Base-by-base conservation (phyloP, 2,797 vertebrate species). In the Carapus acus region DNA sequence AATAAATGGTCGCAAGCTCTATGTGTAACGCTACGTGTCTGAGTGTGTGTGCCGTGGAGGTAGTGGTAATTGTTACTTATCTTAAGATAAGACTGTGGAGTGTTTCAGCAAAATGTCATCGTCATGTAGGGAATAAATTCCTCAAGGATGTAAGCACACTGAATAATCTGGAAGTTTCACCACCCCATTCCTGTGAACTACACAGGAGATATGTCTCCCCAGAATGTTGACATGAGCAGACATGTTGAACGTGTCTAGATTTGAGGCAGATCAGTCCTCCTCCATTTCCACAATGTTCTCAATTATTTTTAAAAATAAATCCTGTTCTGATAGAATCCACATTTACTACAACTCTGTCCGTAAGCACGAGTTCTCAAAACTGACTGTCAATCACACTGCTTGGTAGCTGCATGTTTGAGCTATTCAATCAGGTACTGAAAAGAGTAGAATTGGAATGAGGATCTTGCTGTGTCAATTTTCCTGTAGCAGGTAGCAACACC, bases 281-380 rank as follows among this genome's bases (percentile, higher is more conserved):
- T 45, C 7, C 2, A 15, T 12, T 57, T 50, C 60, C 27, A 52
- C 40, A 49, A 22, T 15, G 20, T 4, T 34, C 13, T 48, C 31
- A 40, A 1, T 11, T 7, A 53, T 5, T 20, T 6, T 6, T 2
- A 11, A 2, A 54, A 3, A 9, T n/a, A 43, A 38, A 76, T 49
- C 49, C 18, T 17, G 66, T 11, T 29, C 6, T 6, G 11, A 6
- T 29, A 11, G 27, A 6, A 29, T n/a, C n/a, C n/a, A n/a, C n/a
- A n/a, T n/a, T n/a, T n/a, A 29, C 27, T 29, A 6, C 6, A 29
- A 29, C 6, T 11, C 6, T 6, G 11, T 6, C 6, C 6, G 27
- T 29, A 29, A 29, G 11, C 27, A 29, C 27, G 62, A n/a, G n/a
- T n/a, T n/a, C n/a, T n/a, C n/a, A n/a, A n/a, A n/a, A n/a, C n/a